Evolutionary conservation across 1,140 invertebrate genomes (phyloP).

Genomic region (Harlomillsia oculata): DNA sequence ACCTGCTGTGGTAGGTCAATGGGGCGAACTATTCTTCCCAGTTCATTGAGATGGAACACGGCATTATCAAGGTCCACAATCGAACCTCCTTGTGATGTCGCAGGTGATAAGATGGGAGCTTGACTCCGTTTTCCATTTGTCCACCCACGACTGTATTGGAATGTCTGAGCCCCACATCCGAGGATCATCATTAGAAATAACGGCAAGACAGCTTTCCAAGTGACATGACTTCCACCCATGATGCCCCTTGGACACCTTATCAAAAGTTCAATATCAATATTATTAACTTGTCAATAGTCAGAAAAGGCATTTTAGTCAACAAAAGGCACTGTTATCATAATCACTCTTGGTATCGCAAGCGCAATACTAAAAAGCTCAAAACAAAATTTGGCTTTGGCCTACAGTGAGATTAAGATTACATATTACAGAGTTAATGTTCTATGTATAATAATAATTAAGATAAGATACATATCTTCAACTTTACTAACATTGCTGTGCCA

Average conservation of each 20-base stretch:
- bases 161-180: conserved; percentile 49
- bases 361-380: not conserved
- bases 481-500: too few relatives aligned
- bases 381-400: not conserved
- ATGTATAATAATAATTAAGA: too few relatives aligned
- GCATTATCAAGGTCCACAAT: not conserved
- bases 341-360: not conserved
- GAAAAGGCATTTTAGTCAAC: not conserved
- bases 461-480: too few relatives aligned
- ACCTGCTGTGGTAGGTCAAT: not conserved
- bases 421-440: too few relatives aligned
- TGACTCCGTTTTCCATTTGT: conserved; percentile 49
- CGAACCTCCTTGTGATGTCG: too few relatives aligned
- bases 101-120: too few relatives aligned
- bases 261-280: too few relatives aligned
- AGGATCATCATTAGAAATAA: conserved; percentile 17
- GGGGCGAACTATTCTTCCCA: not conserved
- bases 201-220: conserved; percentile 22
- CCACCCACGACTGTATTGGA: conserved; percentile 65
- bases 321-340: not conserved
- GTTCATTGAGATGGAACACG: too few relatives aligned
- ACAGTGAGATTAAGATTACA: not conserved
- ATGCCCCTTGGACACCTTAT: too few relatives aligned
- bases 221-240: not conserved
- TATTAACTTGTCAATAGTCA: not conserved